A percentile compares a stretch with the other conserved stretches of the same genome.
These are phyloP conservation scores for Perizoma flavofasciatum DNA, from an alignment of 2,888 invertebrate genomes.

Conservation along the genomic window DNA sequence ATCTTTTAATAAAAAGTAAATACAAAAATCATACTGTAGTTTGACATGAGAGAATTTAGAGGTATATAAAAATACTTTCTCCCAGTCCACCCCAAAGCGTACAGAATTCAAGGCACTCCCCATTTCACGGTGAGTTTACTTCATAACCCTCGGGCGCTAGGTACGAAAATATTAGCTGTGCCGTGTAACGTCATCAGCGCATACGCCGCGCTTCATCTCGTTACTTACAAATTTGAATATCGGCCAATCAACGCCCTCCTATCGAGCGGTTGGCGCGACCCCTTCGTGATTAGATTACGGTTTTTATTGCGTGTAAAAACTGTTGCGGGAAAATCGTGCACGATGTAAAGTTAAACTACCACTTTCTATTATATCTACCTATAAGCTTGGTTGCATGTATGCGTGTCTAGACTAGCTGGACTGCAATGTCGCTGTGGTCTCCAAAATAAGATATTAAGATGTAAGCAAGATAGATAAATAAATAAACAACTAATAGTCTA, in stretches of 20 bases:
- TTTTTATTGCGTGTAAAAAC: conserved; percentile 51
- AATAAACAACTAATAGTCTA: too few species aligned
- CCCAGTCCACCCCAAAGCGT: conserved; percentile 28
- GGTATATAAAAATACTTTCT: background rate
- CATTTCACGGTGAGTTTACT: conserved; percentile 68
- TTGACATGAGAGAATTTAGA: too few species aligned
- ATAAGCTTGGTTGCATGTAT: too few species aligned
- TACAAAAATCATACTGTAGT: too few species aligned
- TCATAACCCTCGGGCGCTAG: conserved; percentile 59
- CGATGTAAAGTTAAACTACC: too few species aligned
- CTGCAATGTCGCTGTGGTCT: too few species aligned
- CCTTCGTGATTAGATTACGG: conserved; percentile 67
- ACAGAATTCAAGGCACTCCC: conserved; percentile 59
- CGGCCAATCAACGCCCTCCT: conserved; percentile 78
- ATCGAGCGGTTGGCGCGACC: conserved; percentile 57
- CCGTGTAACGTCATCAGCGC: conserved; percentile 69
- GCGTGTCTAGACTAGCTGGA: too few species aligned
- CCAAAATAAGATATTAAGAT: too few species aligned
- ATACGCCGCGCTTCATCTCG: conserved; percentile 67
- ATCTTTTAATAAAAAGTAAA: too few species aligned
- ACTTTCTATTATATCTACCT: too few species aligned
- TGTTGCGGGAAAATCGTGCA: conserved; percentile 6
- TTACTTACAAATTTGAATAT: conserved; percentile 79
- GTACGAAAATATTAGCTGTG: conserved; percentile 76
- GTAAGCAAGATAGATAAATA: too few species aligned